Base-by-base conservation (phyloP, 1,140 invertebrate genomes). In the Apolygus lucorum region DNA sequence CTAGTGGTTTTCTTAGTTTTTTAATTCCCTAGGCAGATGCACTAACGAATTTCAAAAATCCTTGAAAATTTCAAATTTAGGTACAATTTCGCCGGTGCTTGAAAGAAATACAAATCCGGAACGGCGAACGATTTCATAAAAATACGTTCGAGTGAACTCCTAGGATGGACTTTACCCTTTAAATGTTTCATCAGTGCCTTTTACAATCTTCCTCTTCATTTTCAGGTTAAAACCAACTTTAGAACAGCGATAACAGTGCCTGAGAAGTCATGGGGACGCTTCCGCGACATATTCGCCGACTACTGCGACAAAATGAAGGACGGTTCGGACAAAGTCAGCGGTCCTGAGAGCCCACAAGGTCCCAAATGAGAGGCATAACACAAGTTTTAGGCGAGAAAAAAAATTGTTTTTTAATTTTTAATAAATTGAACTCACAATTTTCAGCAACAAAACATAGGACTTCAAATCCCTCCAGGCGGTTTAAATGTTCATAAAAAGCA, bases 171-270 rank as follows among this genome's bases (percentile, higher is more conserved):
- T n/a, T n/a, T n/a, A n/a, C n/a, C n/a, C n/a, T n/a, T 49, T 49
- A 17, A 8, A 8, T 17, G 34, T 49, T 49, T 49, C 34, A 52
- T 62, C 63, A 71, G 24, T 66, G 63, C 8, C 26, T 52, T 63
- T 66, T 42, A 28, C n/a, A 11, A 13, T 65, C 69, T 65, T 59
- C 22, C 68, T 67, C 74, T 71, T 24, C 63, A 71, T 70, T 81
- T 79, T 4, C 79, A 96, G 93, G 95, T 97, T 72, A 95, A 97
- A 81, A 94, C 92, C 76, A 96, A 96, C 82, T 97, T 96, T 83
- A 91, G 95, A 82, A 96, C 95, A 76, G 93, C 95, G 74, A 96
- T 98, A 79, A 98, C 95, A 74, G 93, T 98, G 79, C 95, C 95
- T 74, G 95, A 98, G 81, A 95, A 96, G 81, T 96, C 95, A 74